Conservation (phyloP, 2,888 invertebrate species). For the Cantharis rufa region DNA sequence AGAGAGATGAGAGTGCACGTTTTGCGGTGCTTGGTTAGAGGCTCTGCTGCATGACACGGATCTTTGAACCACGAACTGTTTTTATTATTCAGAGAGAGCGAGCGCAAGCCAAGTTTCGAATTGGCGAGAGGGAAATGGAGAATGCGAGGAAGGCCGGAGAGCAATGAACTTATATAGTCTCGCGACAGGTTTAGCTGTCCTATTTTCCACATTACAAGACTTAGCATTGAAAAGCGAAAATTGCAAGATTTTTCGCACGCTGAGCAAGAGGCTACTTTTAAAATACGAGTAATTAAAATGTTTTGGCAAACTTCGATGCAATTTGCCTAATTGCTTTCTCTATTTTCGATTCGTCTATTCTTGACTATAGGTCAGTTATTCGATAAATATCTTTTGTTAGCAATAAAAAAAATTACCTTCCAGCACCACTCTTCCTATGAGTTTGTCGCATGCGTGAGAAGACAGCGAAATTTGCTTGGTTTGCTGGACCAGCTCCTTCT, state of each 20-base stretch:
- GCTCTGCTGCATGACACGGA: constrained; percentile 48
- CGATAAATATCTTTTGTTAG: not conserved
- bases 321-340: not conserved
- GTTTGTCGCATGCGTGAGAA: constrained; percentile 56
- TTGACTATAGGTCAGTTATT: not conserved
- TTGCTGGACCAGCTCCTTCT: constrained; percentile 35
- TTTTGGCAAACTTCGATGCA: constrained; percentile 24
- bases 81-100: constrained; percentile 48
- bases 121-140: constrained; percentile 38
- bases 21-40: constrained; percentile 38
- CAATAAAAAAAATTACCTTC: constrained; percentile 57
- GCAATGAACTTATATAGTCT: constrained; percentile 63
- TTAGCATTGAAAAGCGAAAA: constrained; percentile 46
- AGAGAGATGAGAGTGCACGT: constrained; percentile 31
- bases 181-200: constrained; percentile 55
- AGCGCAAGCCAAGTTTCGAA: constrained; percentile 37
- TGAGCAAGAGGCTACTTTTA: constrained; percentile 28
- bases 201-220: constrained; percentile 44
- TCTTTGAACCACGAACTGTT: constrained; percentile 47
- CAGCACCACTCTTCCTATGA: constrained; percentile 62
- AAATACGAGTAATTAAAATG: constrained; percentile 1
- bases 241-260: constrained; percentile 29
- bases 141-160: constrained; percentile 61
- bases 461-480: constrained; percentile 38
- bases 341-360: not conserved